A percentile compares a stretch with the other conserved stretches of the same genome.
phyloP scores from a whole-genome alignment of 1,140 invertebrate genomes.

The Drosophila kohkoa region DNA sequence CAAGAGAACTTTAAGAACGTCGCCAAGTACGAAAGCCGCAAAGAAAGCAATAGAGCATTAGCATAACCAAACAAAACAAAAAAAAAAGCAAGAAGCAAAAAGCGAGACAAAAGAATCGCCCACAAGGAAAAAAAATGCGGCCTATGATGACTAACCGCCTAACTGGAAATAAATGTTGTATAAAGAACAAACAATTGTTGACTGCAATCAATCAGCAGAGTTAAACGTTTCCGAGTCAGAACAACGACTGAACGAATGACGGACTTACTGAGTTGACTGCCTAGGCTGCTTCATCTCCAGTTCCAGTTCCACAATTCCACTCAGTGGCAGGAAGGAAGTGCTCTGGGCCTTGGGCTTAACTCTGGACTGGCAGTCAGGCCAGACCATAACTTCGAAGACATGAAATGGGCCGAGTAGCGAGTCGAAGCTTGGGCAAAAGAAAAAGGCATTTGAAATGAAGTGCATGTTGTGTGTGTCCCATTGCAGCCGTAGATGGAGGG shows the following conservation, averaged over 20 bases:
- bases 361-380: slow-evolving; percentile 19
- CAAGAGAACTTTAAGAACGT: slow-evolving; percentile 47
- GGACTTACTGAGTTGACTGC: slow-evolving; percentile 10
- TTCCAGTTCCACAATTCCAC: slow-evolving; percentile 26
- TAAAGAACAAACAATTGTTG: slow-evolving; percentile 82
- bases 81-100: neutral
- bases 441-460: slow-evolving; percentile 73
- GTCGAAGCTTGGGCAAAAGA: neutral
- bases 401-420: slow-evolving; percentile 50
- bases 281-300: too few species aligned
- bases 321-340: slow-evolving; percentile 67
- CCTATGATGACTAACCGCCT: slow-evolving; percentile 59
- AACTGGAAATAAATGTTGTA: slow-evolving; percentile 79
- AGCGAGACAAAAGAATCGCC: slow-evolving; percentile 20
- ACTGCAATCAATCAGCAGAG: slow-evolving; percentile 82
- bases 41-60: slow-evolving; percentile 48
- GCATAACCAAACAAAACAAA: slow-evolving; percentile 60
- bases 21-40: slow-evolving; percentile 19
- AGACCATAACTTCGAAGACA: slow-evolving; percentile 65
- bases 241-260: neutral
- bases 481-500: slow-evolving; percentile 29
- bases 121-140: slow-evolving; percentile 20
- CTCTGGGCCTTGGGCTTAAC: slow-evolving; percentile 57
- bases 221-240: slow-evolving; percentile 72
- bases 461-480: slow-evolving; percentile 62